Evolutionary conservation across 2,797 vertebrate species (phyloP).

Genomic region (Martes flavigula): DNA sequence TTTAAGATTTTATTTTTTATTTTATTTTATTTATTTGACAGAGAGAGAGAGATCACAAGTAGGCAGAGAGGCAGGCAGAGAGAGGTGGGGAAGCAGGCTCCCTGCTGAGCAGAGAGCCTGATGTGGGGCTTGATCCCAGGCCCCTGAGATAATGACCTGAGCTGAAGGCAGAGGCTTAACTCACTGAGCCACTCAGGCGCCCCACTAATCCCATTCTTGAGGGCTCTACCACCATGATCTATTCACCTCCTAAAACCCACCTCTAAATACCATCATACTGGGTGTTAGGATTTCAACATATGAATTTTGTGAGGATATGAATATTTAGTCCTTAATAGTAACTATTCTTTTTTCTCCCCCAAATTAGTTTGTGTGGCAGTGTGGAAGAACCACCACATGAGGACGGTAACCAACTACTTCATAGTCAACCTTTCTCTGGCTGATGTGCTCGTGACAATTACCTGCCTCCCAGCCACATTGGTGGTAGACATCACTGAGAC

Average conservation of each 20-base stretch:
- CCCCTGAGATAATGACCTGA: too few relatives aligned
- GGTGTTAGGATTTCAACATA: not conserved
- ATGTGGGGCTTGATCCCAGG: too few relatives aligned
- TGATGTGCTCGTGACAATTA: conserved; percentile 96
- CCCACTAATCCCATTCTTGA: not conserved
- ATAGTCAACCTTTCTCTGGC: conserved; percentile 98
- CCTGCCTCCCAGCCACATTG: conserved; percentile 96
- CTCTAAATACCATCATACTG: not conserved
- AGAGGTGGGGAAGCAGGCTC: too few relatives aligned
- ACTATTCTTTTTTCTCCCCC: conserved; percentile 53
- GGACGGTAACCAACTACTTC: conserved; percentile 98
- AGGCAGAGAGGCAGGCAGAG: too few relatives aligned
- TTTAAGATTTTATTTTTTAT: too few relatives aligned
- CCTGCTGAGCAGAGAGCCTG: too few relatives aligned
- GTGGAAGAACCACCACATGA: conserved; percentile 98
- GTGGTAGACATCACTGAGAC: conserved; percentile 98
- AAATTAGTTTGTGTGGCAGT: conserved; percentile 96
- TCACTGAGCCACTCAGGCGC: too few relatives aligned
- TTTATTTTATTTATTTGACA: too few relatives aligned
- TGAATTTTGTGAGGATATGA: not conserved
- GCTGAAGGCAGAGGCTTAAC: too few relatives aligned
- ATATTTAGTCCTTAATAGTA: not conserved
- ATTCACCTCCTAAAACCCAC: not conserved
- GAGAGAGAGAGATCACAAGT: too few relatives aligned
- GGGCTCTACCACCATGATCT: not conserved